These are phyloP conservation scores for Acanthosoma haemorrhoidale DNA, from an alignment of 2,888 invertebrate genomes.

Conservation along the genomic window DNA sequence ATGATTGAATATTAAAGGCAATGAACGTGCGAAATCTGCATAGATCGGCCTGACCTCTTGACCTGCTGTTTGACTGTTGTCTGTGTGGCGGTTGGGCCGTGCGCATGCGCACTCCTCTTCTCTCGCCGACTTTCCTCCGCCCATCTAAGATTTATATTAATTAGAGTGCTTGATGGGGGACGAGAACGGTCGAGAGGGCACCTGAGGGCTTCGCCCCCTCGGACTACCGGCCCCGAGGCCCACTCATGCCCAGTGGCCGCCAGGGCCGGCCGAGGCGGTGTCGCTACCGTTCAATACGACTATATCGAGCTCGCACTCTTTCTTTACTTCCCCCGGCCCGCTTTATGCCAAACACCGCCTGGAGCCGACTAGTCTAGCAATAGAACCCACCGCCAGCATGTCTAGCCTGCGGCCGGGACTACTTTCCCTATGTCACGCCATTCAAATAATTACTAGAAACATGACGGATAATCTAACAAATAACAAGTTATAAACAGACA, in stretches of 20 bases:
- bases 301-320: constrained; percentile 20
- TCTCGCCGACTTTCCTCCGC: not conserved
- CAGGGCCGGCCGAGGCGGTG: not conserved
- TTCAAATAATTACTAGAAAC: too few species aligned
- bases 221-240: not conserved
- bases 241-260: constrained; percentile 12
- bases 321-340: not conserved
- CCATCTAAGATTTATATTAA: constrained; percentile 10
- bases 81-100: not conserved
- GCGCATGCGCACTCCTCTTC: not conserved
- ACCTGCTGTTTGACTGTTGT: constrained; percentile 23
- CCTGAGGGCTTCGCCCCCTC: not conserved
- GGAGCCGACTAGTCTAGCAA: too few species aligned
- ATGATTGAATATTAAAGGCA: too few species aligned
- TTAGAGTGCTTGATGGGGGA: not conserved
- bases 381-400: too few species aligned
- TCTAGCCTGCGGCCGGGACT: too few species aligned
- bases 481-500: too few species aligned
- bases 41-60: constrained; percentile 19
- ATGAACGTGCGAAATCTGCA: too few species aligned
- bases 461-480: too few species aligned
- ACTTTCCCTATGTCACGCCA: too few species aligned
- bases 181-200: too few species aligned
- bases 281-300: constrained; percentile 18
- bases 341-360: not conserved